A percentile compares a stretch with the other conserved stretches of the same genome.
Conservation (phyloP, 2,888 invertebrate species). For the Eristalis arbustorum region DNA sequence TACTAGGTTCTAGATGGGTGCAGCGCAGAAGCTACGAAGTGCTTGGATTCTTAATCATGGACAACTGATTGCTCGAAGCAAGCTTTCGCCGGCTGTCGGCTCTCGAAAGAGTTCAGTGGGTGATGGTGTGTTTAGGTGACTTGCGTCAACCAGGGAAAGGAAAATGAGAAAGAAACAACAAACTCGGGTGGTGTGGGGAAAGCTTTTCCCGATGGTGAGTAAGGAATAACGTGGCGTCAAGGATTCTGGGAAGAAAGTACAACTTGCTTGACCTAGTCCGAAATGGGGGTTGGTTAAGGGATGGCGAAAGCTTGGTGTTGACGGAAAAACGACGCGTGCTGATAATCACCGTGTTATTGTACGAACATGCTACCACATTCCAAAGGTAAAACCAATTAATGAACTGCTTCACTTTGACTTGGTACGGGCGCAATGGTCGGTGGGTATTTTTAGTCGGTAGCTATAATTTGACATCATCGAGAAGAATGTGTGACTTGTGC, state of each 20-base stretch:
- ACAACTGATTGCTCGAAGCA: conserved; percentile 42
- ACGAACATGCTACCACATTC: not conserved
- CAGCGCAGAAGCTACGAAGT: conserved; percentile 28
- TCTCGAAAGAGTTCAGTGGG: conserved; percentile 27
- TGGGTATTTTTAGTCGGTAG: not conserved
- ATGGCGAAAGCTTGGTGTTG: not conserved
- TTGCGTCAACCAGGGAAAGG: conserved; percentile 24
- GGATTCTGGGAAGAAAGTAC: not conserved
- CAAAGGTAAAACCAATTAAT: not conserved
- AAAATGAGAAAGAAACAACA: not conserved
- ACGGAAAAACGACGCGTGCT: not conserved
- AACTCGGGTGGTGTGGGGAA: conserved; percentile 25
- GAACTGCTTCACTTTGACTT: not conserved
- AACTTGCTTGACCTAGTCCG: not conserved
- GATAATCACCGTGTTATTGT: not conserved
- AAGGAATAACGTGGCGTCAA: not conserved
- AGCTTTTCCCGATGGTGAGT: conserved; percentile 10
- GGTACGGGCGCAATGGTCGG: not conserved
- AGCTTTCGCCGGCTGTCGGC: conserved; percentile 40
- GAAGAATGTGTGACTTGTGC: not conserved
- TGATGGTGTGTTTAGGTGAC: conserved; percentile 15
- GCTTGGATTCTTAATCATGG: conserved; percentile 38
- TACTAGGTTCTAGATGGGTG: not conserved
- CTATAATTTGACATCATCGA: not conserved
- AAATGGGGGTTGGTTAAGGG: not conserved